Percentiles rank a stretch among this genome's conserved stretches.
Evolutionary conservation across 1,140 invertebrate genomes (phyloP).

Genomic region (Papilio glaucus): DNA sequence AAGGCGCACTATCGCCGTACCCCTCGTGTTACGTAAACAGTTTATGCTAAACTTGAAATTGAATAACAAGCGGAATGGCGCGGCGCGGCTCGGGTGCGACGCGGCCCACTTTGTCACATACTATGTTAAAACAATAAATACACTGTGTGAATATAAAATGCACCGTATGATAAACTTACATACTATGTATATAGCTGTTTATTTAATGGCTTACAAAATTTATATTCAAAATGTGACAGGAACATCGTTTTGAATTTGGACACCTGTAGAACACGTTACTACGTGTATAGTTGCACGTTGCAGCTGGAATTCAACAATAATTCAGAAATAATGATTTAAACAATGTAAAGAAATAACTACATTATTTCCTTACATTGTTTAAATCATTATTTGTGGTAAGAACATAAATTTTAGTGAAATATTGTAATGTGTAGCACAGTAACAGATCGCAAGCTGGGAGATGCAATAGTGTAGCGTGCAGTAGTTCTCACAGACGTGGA

Average conservation of each 20-base stretch:
- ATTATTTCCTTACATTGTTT: neutral
- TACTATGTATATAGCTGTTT: no score
- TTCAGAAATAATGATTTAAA: neutral
- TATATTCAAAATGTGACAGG: no score
- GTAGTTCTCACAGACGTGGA: neutral
- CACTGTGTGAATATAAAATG: no score
- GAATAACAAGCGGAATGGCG: slow-evolving; percentile 9
- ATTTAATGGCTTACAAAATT: no score
- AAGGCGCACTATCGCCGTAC: neutral
- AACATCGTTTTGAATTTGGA: no score
- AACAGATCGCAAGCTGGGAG: neutral
- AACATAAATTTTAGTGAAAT: neutral
- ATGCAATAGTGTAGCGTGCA: neutral
- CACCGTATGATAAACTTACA: no score
- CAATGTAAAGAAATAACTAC: neutral
- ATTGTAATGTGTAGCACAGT: neutral
- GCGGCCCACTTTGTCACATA: neutral
- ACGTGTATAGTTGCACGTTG: no score
- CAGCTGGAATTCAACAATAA: neutral
- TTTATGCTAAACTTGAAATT: slow-evolving; percentile 35
- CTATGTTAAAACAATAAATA: neutral
- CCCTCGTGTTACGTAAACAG: slow-evolving; percentile 15
- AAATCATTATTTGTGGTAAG: neutral
- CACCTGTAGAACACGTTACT: no score
- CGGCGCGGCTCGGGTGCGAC: neutral